Evolutionary conservation across 2,888 invertebrate species (phyloP), one percentile per base, ranked within the genome.

Genomic region (Oscheius myriophilus): DNA sequence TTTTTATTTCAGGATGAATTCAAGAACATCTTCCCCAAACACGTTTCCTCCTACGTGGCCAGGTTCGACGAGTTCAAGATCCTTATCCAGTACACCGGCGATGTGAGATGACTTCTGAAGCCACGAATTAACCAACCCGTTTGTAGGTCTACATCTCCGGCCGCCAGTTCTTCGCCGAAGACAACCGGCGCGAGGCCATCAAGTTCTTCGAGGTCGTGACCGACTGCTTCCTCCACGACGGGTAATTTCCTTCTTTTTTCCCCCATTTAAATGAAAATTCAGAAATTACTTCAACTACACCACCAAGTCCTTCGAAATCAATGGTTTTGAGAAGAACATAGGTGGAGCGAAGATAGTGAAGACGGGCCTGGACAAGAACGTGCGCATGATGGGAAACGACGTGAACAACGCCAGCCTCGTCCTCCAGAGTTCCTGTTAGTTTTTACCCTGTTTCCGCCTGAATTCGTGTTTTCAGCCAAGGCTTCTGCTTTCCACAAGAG

Each of bases 321-420:
- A 39, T 2, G 42, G 2, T 21, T 3, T 16, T 7, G 9, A 21
- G 23, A 18, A 23, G 23, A 33, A 49, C n/a, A 61, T 63, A 2
- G 39, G 21, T 3, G 11, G 41, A 11, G 63, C 41, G 3, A 63
- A 63, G 18, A 42, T 21, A 16, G 39, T 63, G 21, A 33, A 39
- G 42, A 52, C 16, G 9, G 63, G 63, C 21, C 43, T 63, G 23
- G 63, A 63, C 49, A 63, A 63, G 63, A 63, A 23, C 14, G 49
- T 39, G 11, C 49, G 49, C 11, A 18, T 26, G 16, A 49, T 61
- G 4, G 61, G 57, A 14, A 42, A 57, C n/a, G 57, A 57, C 16
- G 11, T 33, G 4, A 46, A 46, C 11, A 25, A 4, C 23, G 33
- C 43, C 3, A 26, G 11, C 16, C 33, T 61, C 9, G 26, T 46